These are phyloP conservation scores for Melanargia galathea DNA, from an alignment of 2,888 invertebrate species.

Conservation along the genomic window DNA sequence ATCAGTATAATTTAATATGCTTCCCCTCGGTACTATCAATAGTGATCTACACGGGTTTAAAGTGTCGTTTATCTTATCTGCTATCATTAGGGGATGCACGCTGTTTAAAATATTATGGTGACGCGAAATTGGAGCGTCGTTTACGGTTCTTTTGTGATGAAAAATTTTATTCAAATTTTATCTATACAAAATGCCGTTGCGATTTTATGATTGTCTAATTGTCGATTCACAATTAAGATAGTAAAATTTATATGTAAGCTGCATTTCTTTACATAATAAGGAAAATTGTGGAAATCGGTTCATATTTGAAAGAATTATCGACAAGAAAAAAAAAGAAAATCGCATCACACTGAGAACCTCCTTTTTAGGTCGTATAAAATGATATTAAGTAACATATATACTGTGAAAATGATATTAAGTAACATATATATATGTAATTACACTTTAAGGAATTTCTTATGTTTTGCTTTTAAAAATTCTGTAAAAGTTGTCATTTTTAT, in stretches of 20 bases:
- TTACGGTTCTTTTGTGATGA: conserved; percentile 18
- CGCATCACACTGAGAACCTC: no score
- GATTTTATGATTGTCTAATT: not conserved
- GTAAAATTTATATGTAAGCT: not conserved
- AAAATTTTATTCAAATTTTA: conserved; percentile 15
- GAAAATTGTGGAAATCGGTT: no score
- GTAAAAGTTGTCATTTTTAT: no score
- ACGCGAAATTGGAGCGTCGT: conserved; percentile 7
- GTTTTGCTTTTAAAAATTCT: no score
- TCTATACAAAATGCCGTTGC: not conserved
- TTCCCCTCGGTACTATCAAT: conserved; percentile 49
- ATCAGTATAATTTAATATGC: conserved; percentile 78
- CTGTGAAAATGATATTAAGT: no score
- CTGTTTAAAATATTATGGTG: conserved; percentile 25
- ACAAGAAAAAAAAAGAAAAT: no score
- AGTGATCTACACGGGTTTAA: conserved; percentile 66
- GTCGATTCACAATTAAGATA: not conserved
- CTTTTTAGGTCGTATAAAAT: no score
- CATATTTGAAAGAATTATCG: no score
- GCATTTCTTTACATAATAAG: no score
- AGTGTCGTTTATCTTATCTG: conserved; percentile 71
- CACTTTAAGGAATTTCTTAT: no score
- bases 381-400: no score
- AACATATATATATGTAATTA: no score
- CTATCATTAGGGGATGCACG: conserved; percentile 52